These are phyloP conservation scores for Pangasius djambal DNA, from an alignment of 2,797 vertebrate species.

Conservation along the genomic window DNA sequence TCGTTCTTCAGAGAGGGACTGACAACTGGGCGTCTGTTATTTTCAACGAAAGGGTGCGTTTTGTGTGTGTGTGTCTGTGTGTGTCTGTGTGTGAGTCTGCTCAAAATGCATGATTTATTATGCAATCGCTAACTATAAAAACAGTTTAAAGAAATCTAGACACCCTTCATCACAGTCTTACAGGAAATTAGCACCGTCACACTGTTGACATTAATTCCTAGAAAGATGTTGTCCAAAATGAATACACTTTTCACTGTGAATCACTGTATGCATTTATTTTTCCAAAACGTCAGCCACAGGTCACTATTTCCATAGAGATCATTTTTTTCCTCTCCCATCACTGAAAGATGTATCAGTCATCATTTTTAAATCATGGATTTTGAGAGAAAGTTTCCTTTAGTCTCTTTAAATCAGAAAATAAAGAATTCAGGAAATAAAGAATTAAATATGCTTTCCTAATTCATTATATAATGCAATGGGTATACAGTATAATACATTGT, in stretches of 20 bases:
- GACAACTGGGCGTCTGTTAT: slow-evolving; percentile 97
- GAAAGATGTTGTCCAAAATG: not conserved
- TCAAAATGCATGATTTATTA: slow-evolving; percentile 8
- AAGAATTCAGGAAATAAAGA: no score
- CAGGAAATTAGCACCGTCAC: not conserved
- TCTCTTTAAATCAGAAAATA: not conserved
- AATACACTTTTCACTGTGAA: not conserved
- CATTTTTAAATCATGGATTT: not conserved
- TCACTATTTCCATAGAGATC: not conserved
- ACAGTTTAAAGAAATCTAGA: not conserved
- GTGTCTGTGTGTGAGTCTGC: not conserved
- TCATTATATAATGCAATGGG: not conserved
- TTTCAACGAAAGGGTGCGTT: slow-evolving; percentile 91
- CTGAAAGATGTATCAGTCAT: not conserved
- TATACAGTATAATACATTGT: no score
- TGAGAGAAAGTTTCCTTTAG: not conserved
- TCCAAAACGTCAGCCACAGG: not conserved
- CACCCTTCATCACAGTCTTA: not conserved
- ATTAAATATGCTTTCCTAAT: not conserved
- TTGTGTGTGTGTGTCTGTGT: not conserved
- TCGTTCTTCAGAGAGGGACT: slow-evolving; percentile 86
- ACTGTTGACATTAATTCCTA: not conserved
- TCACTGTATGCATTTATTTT: not conserved
- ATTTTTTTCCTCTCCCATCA: no score
- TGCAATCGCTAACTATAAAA: not conserved